Percentiles rank a stretch among this genome's conserved stretches.
Conservation (phyloP, 2,797 vertebrate genomes). For the Okamejei kenojei region DNA sequence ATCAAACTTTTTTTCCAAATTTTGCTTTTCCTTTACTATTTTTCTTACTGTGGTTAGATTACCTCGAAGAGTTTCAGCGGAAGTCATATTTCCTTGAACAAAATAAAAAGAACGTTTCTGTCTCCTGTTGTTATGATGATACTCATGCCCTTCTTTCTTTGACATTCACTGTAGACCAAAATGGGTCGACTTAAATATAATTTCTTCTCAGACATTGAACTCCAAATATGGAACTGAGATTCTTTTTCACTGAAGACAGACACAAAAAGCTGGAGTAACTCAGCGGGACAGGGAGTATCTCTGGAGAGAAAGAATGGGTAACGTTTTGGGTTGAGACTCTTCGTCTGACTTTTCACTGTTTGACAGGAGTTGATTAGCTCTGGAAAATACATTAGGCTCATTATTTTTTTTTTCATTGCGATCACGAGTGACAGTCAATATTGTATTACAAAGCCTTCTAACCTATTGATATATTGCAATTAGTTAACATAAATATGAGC, state of each 20-base stretch:
- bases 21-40: neutral
- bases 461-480: neutral
- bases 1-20: neutral
- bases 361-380: slow-evolving; percentile 19
- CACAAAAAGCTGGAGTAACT: too few relatives aligned
- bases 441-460: neutral
- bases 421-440: neutral
- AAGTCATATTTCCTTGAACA: neutral
- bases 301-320: too few relatives aligned
- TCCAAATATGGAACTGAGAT: neutral
- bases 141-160: neutral
- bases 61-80: neutral
- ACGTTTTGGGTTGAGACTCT: too few relatives aligned
- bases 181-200: neutral
- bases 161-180: slow-evolving; percentile 9
- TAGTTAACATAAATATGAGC: neutral
- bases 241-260: neutral
- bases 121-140: neutral
- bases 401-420: neutral
- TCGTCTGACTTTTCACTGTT: neutral
- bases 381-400: neutral
- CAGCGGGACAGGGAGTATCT: too few relatives aligned
- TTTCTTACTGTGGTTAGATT: neutral
- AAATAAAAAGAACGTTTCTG: slow-evolving; percentile 15
- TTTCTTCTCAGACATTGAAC: neutral